Base-by-base conservation (phyloP, 2,797 vertebrate genomes). In the Sebastes paucispinis region DNA sequence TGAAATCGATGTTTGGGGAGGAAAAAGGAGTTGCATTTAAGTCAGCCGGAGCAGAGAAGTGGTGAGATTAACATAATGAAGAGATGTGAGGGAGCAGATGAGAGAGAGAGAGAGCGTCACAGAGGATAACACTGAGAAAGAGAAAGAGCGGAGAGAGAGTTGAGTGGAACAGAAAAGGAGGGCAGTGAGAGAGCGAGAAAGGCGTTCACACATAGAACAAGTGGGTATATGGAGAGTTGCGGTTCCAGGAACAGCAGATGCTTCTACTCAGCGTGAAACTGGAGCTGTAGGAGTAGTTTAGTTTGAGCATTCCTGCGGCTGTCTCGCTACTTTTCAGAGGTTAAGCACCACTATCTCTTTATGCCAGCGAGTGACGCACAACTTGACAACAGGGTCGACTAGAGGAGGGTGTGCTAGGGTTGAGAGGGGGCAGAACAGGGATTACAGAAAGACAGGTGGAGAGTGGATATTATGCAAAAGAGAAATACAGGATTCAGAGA, bases 211-310 rank as follows among this genome's bases (percentile, higher is more conserved):
- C 71, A 24, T 18, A 73, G 77, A 58, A 67, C 65, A 81, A 64
- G 69, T 20, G 59, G 47, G 60, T 39, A 14, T 39, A 14, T 54
- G 57, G 31, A 77, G 36, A 66, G 74, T 58, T 81, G 20, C 80
- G 54, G 39, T 81, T 89, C 88, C 88, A 88, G 77, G 85, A 90
- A 85, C 43, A 91, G 70, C 90, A 90, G 88, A 88, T 90, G 89
- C 82, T 81, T 88, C 79, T 24, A 47, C 83, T 92, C 89, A 87
- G 81, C 50, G 5, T 75, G 64, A 76, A 77, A 67, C 70, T 67
- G 83, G 20, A 66, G 77, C 69, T 70, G 82, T 84, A 32, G 81
- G 79, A 88, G 86, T 77, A 72, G 77, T 88, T 90, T 79, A 86
- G 76, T 85, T 86, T 75, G 82, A 73, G 81, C 75, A 88, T 90